phyloP scores from a whole-genome alignment of 2,113 vertebrate species.

The Bufo bufo region DNA sequence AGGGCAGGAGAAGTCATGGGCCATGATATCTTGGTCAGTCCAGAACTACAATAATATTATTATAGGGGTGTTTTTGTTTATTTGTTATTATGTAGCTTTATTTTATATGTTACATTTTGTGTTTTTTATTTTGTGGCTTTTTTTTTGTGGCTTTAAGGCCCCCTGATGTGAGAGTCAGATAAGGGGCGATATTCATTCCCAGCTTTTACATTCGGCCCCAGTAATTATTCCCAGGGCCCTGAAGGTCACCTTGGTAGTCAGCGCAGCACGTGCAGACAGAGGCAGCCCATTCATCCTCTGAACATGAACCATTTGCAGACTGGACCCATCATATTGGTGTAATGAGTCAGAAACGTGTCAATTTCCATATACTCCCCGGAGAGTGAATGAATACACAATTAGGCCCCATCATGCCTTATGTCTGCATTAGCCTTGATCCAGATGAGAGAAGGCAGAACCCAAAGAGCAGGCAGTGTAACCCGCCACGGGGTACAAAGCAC shows the following conservation, averaged over 20 bases:
- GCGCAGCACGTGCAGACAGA: conserved; percentile 18
- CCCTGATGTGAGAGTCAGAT: background rate
- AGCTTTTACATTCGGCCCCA: conserved; percentile 7
- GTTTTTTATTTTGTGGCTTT: background rate
- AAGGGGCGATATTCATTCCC: background rate
- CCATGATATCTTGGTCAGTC: too few species aligned
- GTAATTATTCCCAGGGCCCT: conserved; percentile 37
- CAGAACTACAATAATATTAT: too few species aligned
- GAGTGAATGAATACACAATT: conserved; percentile 51
- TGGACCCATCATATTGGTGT: conserved; percentile 39
- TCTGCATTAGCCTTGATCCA: conserved; percentile 25
- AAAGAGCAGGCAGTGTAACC: background rate
- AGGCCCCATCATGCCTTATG: conserved; percentile 32
- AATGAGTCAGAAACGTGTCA: conserved; percentile 54
- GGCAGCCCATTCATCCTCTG: conserved; percentile 33
- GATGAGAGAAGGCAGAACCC: conserved; percentile 24
- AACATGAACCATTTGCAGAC: conserved; percentile 35
- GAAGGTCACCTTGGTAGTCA: conserved; percentile 48
- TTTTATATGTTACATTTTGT: background rate
- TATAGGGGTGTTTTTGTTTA: background rate
- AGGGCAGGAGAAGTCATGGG: too few species aligned
- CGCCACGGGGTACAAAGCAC: conserved; percentile 43
- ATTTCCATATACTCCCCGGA: conserved; percentile 48
- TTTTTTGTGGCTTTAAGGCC: background rate
- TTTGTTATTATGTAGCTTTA: background rate